Conservation (phyloP, 2,113 vertebrate species). For the Corythoichthys intestinalis region DNA sequence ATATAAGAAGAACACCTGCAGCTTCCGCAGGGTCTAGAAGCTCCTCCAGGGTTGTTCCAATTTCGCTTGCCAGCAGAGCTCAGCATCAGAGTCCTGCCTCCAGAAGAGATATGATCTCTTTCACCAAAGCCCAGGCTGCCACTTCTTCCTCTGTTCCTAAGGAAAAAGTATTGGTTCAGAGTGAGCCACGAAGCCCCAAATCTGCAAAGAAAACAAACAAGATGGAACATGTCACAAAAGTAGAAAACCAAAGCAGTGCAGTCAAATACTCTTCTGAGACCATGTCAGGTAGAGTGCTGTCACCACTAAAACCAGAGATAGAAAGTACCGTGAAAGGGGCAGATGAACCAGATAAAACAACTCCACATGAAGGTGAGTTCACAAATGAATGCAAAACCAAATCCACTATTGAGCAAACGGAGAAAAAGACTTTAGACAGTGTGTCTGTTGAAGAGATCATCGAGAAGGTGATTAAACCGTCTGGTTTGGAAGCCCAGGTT, state of each 20-base stretch:
- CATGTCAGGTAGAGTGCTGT: conserved; percentile 49
- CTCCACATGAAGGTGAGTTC: conserved; percentile 18
- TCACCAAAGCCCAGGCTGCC: conserved; percentile 67
- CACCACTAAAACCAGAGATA: conserved; percentile 42
- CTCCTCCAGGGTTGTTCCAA: conserved; percentile 54
- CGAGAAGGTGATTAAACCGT: conserved; percentile 80
- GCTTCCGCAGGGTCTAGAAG: conserved; percentile 49
- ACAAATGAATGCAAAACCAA: conserved; percentile 29
- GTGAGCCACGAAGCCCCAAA: conserved; percentile 30
- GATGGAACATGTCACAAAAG: conserved; percentile 45
- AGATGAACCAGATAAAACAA: conserved; percentile 42
- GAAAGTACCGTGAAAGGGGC: conserved; percentile 45
- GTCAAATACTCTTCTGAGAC: conserved; percentile 37
- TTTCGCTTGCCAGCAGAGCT: conserved; percentile 54
- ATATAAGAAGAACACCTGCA: conserved; percentile 53
- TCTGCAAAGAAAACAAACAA: conserved; percentile 52
- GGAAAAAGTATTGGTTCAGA: conserved; percentile 32
- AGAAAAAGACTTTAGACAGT: conserved; percentile 60
- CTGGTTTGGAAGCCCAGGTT: conserved; percentile 62
- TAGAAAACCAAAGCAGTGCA: conserved; percentile 30
- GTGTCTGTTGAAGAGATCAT: conserved; percentile 80
- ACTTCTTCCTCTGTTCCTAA: conserved; percentile 35
- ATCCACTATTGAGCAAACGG: conserved; percentile 17
- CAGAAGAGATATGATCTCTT: conserved; percentile 71
- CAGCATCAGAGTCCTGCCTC: conserved; percentile 60